Evolutionary conservation across 2,113 vertebrate species (phyloP).

Genomic region (Alces alces): DNA sequence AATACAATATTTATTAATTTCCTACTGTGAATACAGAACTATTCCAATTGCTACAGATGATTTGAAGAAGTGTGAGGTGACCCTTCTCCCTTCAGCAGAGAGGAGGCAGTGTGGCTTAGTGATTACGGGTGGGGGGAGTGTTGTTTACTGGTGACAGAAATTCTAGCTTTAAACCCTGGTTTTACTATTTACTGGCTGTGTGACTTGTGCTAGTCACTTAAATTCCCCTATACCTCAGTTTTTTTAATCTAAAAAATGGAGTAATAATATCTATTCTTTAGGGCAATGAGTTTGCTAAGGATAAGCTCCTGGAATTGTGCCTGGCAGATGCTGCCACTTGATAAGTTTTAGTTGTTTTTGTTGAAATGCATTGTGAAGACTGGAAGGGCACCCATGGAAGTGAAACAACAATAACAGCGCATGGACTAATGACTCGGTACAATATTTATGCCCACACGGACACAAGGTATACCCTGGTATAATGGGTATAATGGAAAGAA

Average conservation of each 20-base stretch:
- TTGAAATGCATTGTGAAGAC: neutral
- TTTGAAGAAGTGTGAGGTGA: neutral
- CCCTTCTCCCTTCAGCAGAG: neutral
- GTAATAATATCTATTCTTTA: neutral
- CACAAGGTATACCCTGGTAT: rapidly evolving
- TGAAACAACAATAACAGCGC: neutral
- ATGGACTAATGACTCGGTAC: rapidly evolving
- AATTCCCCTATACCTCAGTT: neutral
- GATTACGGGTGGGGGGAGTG: neutral
- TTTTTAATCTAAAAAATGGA: neutral
- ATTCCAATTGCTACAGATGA: rapidly evolving
- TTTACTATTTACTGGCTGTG: neutral
- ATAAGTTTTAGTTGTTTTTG: neutral
- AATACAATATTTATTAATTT: neutral
- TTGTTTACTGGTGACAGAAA: neutral
- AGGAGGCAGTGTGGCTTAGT: neutral
- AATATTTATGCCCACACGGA: rapidly evolving
- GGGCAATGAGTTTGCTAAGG: neutral
- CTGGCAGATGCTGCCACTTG: neutral
- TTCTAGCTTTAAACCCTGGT: neutral
- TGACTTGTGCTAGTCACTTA: neutral
- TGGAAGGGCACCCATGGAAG: neutral
- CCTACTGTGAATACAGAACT: neutral
- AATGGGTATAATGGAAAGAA: neutral
- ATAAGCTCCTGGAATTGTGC: neutral